Base-by-base conservation (phyloP, 2,797 vertebrate species). In the Sebastes matsubarae region DNA sequence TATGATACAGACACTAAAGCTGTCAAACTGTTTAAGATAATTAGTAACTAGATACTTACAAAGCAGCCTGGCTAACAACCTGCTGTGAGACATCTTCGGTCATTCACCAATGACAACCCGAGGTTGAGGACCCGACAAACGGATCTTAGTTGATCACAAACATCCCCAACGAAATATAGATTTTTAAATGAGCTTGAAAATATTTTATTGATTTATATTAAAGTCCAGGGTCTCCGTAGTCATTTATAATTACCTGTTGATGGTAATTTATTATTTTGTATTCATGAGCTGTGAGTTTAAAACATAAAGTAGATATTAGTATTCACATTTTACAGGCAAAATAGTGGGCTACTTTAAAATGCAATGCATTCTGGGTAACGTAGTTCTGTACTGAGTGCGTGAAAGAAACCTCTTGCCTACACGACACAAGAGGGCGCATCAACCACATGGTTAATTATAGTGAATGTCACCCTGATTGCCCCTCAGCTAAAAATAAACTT, bases 91-190 rank as follows among this genome's bases (percentile, higher is more conserved):
- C 96, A 97, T 97, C 93, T 93, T 96, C 93, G 96, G 96, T 96
- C 96, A 96, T 93, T 96, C 94, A 92, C 94, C 96, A 97, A 97
- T 97, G 96, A 97, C 96, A 97, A 97, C 95, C 14, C 75, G 68
- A 85, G 85, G 58, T 54, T 76, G 25, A 82, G 93, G 94, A 92
- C 95, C 94, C 73, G 2, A 70, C 66, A 72, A 38, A 38, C 3
- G 64, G 2, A 65, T n/a, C 73, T 74, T 84, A 91, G 95, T 22
- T 90, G 90, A 11, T 83, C 72, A 77, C 5, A 74, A 76, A 90
- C 79, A 75, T 92, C 32, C 82, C 88, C 0, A 6, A 25, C 46
- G 1, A 29, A 67, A 68, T 25, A 2, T 2, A 2, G 2, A 9
- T 9, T 7, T 32, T 38, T 2, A 1, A 64, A 68, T 20, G 1